Conservation (phyloP, 1,140 invertebrate species). For the Drosophila setifemur region DNA sequence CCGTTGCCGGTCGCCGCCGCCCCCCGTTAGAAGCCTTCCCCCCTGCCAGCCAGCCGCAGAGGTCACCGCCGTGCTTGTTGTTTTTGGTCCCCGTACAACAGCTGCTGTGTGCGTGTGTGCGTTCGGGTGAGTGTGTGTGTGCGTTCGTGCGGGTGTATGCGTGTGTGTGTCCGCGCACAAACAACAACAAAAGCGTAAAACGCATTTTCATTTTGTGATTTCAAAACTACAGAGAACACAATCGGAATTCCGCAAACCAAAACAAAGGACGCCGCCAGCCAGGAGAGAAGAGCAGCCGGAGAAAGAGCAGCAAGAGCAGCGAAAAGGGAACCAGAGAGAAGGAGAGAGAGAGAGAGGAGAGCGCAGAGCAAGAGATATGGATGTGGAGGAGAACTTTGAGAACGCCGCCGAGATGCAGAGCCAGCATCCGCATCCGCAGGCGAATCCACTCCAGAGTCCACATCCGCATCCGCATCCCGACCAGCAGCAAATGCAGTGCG, state of each 20-base stretch:
- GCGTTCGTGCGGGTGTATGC: background rate
- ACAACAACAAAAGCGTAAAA: conserved; percentile 56
- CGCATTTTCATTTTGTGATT: conserved; percentile 49
- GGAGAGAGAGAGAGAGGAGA: background rate
- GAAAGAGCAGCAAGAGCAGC: background rate
- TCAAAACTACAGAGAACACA: conserved; percentile 24
- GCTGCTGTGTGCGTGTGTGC: conserved; percentile 32
- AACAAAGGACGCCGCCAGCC: conserved; percentile 15
- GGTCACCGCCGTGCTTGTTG: conserved; percentile 16
- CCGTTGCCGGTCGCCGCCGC: background rate
- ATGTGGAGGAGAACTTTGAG: conserved; percentile 71
- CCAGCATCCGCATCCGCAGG: conserved; percentile 27
- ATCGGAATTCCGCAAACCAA: background rate
- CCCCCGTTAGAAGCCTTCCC: background rate
- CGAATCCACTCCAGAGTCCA: conserved; percentile 16
- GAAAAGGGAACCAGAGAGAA: conserved; percentile 1
- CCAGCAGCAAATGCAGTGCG: conserved; percentile 67
- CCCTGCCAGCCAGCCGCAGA: background rate
- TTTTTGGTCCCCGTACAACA: conserved; percentile 21
- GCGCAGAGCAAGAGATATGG: conserved; percentile 33
- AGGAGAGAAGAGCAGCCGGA: background rate
- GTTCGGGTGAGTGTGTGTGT: conserved; percentile 13
- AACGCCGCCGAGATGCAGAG: conserved; percentile 45
- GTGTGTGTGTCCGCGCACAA: conserved; percentile 17
- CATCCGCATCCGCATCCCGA: conserved; percentile 20